Percentiles rank a stretch among this genome's conserved stretches.
phyloP scores from a whole-genome alignment of 2,797 vertebrate genomes.

The Hemibagrus guttatus region DNA sequence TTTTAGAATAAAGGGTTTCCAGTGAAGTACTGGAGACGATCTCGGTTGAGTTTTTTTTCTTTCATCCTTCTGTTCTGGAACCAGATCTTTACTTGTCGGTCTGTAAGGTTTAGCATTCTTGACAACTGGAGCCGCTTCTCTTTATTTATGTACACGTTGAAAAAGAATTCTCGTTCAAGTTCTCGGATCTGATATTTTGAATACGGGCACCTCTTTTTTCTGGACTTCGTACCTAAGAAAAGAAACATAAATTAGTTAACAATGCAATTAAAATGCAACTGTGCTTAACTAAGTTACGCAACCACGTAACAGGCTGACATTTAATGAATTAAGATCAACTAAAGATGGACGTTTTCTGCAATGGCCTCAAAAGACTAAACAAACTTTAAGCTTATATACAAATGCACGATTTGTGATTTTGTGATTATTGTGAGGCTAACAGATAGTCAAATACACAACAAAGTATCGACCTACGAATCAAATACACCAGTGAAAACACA shows the following conservation, averaged over 20 bases:
- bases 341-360: not conserved
- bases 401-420: not conserved
- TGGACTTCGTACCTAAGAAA: conserved; percentile 82
- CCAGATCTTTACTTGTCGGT: conserved; percentile 99
- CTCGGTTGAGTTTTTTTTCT: conserved; percentile 98
- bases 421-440: not conserved
- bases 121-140: conserved; percentile 97
- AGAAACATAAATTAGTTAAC: conserved; percentile 32
- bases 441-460: not conserved
- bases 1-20: conserved; percentile 96
- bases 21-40: conserved; percentile 97
- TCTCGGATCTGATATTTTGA: conserved; percentile 98
- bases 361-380: not conserved
- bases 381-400: not conserved
- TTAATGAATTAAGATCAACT: not conserved
- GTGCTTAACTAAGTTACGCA: not conserved
- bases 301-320: not conserved
- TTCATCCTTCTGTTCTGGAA: conserved; percentile 99
- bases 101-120: conserved; percentile 95
- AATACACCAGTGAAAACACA: conserved; percentile 3
- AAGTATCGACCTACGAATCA: not conserved
- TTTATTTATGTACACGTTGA: conserved; percentile 99
- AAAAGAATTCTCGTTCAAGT: conserved; percentile 99
- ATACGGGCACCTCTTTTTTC: conserved; percentile 98
- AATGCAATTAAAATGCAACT: not conserved